Conservation (phyloP, 2,797 vertebrate genomes). For the Hylomyscus alleni region DNA sequence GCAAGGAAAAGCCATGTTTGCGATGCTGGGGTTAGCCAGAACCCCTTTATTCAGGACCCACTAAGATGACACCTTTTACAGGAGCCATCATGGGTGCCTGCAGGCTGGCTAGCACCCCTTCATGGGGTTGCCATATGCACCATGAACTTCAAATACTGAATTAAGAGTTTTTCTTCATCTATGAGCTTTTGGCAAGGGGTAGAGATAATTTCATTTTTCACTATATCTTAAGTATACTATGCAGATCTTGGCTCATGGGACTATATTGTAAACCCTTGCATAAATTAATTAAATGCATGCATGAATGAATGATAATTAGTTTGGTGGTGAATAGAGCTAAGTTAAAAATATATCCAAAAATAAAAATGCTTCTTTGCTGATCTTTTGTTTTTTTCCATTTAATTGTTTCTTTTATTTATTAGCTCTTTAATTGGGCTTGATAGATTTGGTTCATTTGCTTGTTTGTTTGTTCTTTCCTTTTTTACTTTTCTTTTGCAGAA, state of each 20-base stretch:
- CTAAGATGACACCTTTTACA: not conserved
- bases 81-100: not conserved
- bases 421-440: not conserved
- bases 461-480: not conserved
- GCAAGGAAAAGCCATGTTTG: not conserved
- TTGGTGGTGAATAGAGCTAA: not conserved
- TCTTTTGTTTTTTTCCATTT: not conserved
- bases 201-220: not conserved
- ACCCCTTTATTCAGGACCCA: not conserved
- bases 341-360: constrained; percentile 27
- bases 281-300: not conserved
- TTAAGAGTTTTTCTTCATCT: not conserved
- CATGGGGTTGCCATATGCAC: not conserved
- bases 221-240: not conserved
- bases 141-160: not conserved
- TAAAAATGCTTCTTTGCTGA: not conserved
- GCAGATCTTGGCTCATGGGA: not conserved
- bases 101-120: not conserved
- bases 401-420: not conserved
- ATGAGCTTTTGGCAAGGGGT: not conserved
- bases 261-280: constrained; percentile 1
- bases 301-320: not conserved
- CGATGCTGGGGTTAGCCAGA: not conserved
- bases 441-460: not conserved
- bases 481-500: not conserved